Evolutionary conservation across 2,888 invertebrate genomes (phyloP).

Genomic region (Tanypteryx hageni): DNA sequence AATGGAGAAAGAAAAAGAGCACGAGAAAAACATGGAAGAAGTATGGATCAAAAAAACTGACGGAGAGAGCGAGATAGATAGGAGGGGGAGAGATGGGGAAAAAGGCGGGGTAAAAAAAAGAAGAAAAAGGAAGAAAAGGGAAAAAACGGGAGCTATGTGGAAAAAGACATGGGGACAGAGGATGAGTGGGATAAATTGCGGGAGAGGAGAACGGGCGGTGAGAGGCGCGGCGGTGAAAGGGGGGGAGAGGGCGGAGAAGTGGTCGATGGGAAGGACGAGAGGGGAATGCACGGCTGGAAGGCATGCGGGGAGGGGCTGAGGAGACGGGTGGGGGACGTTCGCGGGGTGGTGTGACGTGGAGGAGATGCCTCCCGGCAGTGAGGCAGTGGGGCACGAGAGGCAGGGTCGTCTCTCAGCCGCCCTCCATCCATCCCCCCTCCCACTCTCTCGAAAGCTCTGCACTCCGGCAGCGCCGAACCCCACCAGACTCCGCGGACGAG

Average conservation of each 20-base stretch:
- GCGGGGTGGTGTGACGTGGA: neutral
- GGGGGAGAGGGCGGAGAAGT: neutral
- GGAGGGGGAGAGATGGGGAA: neutral
- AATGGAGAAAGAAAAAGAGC: neutral
- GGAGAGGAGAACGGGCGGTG: slow-evolving; percentile 13
- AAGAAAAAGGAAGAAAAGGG: no score
- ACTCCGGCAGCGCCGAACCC: neutral
- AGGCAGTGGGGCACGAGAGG: slow-evolving; percentile 51
- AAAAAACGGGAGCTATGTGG: neutral
- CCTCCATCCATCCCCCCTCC: neutral
- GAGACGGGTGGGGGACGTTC: no score
- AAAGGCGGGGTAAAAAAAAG: neutral
- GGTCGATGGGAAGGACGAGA: neutral
- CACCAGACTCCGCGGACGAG: no score
- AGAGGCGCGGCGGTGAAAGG: neutral
- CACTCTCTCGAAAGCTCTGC: neutral
- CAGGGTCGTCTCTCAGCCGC: slow-evolving; percentile 9
- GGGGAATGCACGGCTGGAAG: neutral
- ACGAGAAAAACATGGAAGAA: neutral
- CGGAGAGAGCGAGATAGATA: neutral
- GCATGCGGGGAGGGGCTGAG: neutral
- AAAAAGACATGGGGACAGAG: neutral
- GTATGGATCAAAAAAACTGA: slow-evolving; percentile 11
- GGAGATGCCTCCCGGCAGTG: slow-evolving; percentile 26
- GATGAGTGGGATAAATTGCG: slow-evolving; percentile 7